Conservation (phyloP, 2,797 vertebrate species). For the Paratrypauchen microcephalus region DNA sequence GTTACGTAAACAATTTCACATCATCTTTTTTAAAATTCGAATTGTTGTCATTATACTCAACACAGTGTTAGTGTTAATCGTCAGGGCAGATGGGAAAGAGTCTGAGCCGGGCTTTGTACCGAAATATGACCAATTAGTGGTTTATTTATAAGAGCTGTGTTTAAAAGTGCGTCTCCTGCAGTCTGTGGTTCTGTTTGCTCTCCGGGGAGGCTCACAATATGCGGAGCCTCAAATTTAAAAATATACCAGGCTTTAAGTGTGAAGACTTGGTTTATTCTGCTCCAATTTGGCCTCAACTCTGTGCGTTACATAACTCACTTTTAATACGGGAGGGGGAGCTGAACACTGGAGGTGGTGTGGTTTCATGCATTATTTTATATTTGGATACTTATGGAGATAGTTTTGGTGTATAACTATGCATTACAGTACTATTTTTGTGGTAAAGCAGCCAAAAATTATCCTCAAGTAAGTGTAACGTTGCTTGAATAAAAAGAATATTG, state of each 20-base stretch:
- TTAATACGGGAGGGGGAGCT: not conserved
- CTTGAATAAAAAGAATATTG: no score
- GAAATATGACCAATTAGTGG: slow-evolving; percentile 14
- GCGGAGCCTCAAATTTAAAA: slow-evolving; percentile 14
- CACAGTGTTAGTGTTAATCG: slow-evolving; percentile 2
- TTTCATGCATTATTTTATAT: not conserved
- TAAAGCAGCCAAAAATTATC: no score
- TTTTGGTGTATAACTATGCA: not conserved
- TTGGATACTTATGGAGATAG: not conserved
- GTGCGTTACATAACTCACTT: slow-evolving; percentile 1
- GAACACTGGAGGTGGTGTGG: not conserved
- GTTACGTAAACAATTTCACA: not conserved
- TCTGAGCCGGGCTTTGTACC: slow-evolving; percentile 2
- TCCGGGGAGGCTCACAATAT: slow-evolving; percentile 13
- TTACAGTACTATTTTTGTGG: no score
- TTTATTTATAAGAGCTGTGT: slow-evolving; percentile 5
- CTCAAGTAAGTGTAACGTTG: no score
- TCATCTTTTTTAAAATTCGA: not conserved
- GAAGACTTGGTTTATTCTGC: slow-evolving; percentile 2
- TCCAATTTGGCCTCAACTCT: not conserved
- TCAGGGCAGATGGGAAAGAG: slow-evolving; percentile 1
- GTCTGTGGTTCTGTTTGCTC: slow-evolving; percentile 12
- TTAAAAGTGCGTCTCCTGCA: slow-evolving; percentile 13
- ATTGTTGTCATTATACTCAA: not conserved
- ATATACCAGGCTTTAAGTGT: slow-evolving; percentile 14